Percentiles rank a stretch among this genome's conserved stretches.
Conservation (phyloP, 2,113 vertebrate genomes). For the Rhadina sibilatrix region DNA sequence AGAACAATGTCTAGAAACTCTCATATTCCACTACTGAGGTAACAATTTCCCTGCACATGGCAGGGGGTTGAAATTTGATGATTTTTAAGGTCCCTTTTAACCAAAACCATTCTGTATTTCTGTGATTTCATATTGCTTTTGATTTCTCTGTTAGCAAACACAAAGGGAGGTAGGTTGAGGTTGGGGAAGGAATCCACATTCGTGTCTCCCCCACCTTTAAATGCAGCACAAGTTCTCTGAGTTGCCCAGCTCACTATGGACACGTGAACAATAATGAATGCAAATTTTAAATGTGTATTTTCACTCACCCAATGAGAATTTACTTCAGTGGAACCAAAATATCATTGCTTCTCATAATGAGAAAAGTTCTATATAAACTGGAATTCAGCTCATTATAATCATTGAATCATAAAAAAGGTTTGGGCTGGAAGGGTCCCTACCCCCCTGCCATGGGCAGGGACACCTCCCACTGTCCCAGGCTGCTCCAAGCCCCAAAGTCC, state of each 20-base stretch:
- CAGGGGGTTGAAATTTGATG: neutral
- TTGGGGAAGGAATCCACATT: neutral
- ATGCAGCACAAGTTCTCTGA: neutral
- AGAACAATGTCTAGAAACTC: neutral
- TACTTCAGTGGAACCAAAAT: neutral
- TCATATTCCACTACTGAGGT: neutral
- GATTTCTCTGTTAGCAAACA: neutral
- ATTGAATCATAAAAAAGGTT: neutral
- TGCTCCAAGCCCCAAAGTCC: neutral
- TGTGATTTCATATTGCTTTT: neutral
- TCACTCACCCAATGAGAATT: neutral
- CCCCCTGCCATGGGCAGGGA: neutral
- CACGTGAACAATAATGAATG: rapidly evolving
- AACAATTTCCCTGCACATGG: neutral
- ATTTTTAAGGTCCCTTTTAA: neutral
- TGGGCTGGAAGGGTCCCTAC: neutral
- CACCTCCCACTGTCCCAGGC: rapidly evolving
- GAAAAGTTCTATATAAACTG: neutral
- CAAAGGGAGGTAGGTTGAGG: neutral
- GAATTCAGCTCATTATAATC: neutral
- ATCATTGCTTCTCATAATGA: neutral
- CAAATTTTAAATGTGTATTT: neutral
- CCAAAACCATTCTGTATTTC: neutral
- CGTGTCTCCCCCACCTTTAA: neutral
- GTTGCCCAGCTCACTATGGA: neutral